Evolutionary conservation across 2,797 vertebrate genomes (phyloP).

Genomic region (Periparus ater): DNA sequence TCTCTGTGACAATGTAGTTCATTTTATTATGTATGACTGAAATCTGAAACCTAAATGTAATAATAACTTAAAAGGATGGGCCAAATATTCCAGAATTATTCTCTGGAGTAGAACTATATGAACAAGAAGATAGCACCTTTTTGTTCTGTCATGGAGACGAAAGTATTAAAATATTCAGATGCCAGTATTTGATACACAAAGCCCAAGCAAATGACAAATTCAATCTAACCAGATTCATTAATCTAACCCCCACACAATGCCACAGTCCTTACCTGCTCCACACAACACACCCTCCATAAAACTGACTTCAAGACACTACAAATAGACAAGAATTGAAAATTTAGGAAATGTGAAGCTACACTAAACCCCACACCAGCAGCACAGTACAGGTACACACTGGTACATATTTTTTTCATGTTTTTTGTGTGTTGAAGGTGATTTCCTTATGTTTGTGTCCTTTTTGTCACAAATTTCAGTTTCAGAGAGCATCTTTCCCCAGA

Average conservation of each 20-base stretch:
- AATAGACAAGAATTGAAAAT: background rate
- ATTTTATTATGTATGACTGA: background rate
- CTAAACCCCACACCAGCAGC: background rate
- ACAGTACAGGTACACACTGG: accelerated
- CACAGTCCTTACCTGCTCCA: background rate
- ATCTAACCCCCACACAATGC: no score
- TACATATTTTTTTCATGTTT: background rate
- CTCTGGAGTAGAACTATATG: background rate
- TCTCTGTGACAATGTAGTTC: background rate
- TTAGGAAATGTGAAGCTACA: background rate
- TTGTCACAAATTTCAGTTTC: background rate
- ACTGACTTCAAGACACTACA: background rate
- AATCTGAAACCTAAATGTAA: background rate
- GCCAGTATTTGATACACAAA: background rate
- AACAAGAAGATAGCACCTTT: background rate
- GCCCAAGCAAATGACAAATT: background rate
- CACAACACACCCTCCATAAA: background rate
- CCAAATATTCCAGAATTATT: background rate
- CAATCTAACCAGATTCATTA: no score
- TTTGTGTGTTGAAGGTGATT: background rate
- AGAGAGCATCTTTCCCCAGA: background rate
- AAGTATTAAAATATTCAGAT: background rate
- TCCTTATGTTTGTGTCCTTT: background rate
- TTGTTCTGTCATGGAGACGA: background rate
- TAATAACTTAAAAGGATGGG: background rate